Evolutionary conservation across 1,140 invertebrate genomes (phyloP).

Genomic region (Ylistrum balloti): DNA sequence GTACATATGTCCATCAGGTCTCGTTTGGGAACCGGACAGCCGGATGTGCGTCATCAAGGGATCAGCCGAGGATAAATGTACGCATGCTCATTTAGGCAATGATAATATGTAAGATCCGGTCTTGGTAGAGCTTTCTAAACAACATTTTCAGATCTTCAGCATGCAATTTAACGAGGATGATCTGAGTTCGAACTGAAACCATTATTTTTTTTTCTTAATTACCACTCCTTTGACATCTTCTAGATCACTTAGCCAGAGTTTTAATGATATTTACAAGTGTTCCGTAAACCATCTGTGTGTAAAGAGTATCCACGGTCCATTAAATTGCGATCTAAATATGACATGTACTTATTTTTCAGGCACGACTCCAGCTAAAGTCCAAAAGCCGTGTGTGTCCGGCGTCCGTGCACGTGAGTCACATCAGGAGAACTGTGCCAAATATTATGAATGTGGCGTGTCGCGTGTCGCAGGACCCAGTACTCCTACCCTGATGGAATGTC

Average conservation of each 20-base stretch:
- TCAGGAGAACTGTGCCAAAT: constrained; percentile 36
- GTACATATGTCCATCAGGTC: constrained; percentile 49
- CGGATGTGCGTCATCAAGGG: constrained; percentile 52
- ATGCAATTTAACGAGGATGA: too few species aligned
- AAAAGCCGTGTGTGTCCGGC: not conserved
- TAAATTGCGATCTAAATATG: too few species aligned
- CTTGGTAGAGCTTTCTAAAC: too few species aligned
- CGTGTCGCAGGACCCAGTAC: not conserved
- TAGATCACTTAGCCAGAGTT: too few species aligned
- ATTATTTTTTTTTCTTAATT: too few species aligned
- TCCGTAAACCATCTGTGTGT: too few species aligned
- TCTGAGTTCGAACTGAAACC: too few species aligned
- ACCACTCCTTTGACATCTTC: too few species aligned
- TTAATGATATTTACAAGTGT: too few species aligned
- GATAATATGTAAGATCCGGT: not conserved
- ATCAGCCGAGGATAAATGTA: constrained; percentile 57
- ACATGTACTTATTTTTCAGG: too few species aligned
- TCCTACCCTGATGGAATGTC: constrained; percentile 44
- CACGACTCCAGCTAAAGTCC: not conserved
- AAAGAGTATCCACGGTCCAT: too few species aligned
- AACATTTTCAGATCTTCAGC: too few species aligned
- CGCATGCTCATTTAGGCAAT: not conserved
- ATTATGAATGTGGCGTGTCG: constrained; percentile 32
- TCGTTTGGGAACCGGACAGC: constrained; percentile 48
- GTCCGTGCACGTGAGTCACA: not conserved